A percentile compares a stretch with the other conserved stretches of the same genome.
Conservation (phyloP, 2,113 vertebrate genomes). For the Oncorhynchus masou region DNA sequence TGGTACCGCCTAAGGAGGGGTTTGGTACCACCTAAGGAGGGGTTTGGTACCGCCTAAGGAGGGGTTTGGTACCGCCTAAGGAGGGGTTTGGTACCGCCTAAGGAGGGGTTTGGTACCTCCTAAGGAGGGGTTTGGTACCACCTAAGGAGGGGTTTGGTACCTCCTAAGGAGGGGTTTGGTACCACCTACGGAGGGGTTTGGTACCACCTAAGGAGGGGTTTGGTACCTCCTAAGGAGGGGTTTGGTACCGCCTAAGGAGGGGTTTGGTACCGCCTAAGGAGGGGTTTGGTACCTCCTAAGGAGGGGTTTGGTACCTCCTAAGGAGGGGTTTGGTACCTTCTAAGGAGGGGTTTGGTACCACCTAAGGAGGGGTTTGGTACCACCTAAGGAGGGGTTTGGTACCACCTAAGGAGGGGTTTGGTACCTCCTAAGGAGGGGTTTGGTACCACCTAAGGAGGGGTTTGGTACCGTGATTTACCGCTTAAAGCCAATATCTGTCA, state of each 20-base stretch:
- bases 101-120: neutral
- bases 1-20: neutral
- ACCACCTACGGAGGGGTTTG: neutral
- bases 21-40: neutral
- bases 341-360: neutral
- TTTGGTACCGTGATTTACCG: slow-evolving; percentile 2
- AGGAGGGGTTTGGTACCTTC: neutral
- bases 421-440: neutral
- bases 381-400: neutral
- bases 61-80: neutral
- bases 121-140: neutral
- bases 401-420: neutral
- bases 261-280: neutral
- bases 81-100: neutral
- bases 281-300: neutral
- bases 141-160: neutral
- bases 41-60: neutral
- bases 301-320: neutral
- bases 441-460: neutral
- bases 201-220: neutral
- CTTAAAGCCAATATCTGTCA: slow-evolving; percentile 9
- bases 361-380: neutral
- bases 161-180: neutral
- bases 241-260: neutral
- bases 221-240: neutral